A percentile compares a stretch with the other conserved stretches of the same genome.
Evolutionary conservation across 2,797 vertebrate genomes (phyloP).

Genomic region (Poeciliopsis infans): DNA sequence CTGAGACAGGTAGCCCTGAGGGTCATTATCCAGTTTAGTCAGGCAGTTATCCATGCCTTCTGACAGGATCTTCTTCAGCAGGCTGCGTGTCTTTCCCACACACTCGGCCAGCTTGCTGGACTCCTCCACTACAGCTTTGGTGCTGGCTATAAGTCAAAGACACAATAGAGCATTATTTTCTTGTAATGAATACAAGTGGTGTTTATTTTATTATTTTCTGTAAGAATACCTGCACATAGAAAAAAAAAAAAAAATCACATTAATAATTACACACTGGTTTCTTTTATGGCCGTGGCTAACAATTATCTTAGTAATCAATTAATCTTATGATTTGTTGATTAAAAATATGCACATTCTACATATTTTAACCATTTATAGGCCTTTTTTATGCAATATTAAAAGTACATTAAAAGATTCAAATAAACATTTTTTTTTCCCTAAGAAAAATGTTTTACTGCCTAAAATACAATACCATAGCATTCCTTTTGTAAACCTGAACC

Average conservation of each 20-base stretch:
- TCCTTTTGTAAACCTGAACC: too few relatives aligned
- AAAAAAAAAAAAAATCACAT: not conserved
- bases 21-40: constrained; percentile 97
- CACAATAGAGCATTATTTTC: not conserved
- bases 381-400: too few relatives aligned
- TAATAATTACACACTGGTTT: not conserved
- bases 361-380: too few relatives aligned
- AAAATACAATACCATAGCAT: too few relatives aligned
- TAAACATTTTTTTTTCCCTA: too few relatives aligned
- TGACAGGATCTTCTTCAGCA: constrained; percentile 96
- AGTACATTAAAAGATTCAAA: too few relatives aligned
- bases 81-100: constrained; percentile 96
- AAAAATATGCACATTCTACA: too few relatives aligned
- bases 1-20: constrained; percentile 95
- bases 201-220: not conserved
- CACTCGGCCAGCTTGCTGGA: constrained; percentile 97
- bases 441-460: too few relatives aligned
- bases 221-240: not conserved
- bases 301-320: too few relatives aligned
- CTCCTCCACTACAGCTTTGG: constrained; percentile 97
- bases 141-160: constrained; percentile 82
- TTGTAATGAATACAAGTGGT: not conserved
- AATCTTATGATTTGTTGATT: too few relatives aligned
- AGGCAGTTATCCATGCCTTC: constrained; percentile 98
- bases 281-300: not conserved